phyloP scores from a whole-genome alignment of 2,797 vertebrate species.

The Craterocephalus amniculus region DNA sequence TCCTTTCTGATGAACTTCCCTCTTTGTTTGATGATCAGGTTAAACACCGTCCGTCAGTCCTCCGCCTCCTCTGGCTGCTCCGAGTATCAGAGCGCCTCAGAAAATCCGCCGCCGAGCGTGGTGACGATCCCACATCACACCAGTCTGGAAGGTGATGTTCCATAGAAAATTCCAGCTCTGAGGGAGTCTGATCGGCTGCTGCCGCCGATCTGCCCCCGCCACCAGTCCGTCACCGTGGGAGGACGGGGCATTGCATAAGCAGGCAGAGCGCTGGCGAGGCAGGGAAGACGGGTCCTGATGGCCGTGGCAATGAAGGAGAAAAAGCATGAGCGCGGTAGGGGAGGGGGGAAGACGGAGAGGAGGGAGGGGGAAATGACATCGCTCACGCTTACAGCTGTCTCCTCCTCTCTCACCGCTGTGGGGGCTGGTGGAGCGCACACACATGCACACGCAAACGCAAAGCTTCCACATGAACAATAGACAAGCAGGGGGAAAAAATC shows the following conservation, averaged over 20 bases:
- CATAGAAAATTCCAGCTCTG: conserved; percentile 27
- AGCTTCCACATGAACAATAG: conserved; percentile 31
- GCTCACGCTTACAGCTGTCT: conserved; percentile 66
- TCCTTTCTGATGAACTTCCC: conserved; percentile 29
- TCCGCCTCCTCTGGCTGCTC: conserved; percentile 17
- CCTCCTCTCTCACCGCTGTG: conserved; percentile 60
- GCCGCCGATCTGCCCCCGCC: conserved; percentile 49
- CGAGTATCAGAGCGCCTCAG: conserved; percentile 35
- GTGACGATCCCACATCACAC: background rate
- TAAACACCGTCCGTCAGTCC: background rate
- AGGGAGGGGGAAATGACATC: conserved; percentile 51
- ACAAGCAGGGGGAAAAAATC: background rate
- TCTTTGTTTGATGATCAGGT: background rate
- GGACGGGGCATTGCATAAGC: conserved; percentile 84
- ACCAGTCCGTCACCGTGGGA: conserved; percentile 65
- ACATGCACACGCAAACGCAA: conserved; percentile 25
- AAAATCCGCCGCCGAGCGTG: conserved; percentile 30
- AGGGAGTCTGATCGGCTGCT: conserved; percentile 23
- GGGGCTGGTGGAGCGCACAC: conserved; percentile 44
- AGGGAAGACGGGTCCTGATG: conserved; percentile 52
- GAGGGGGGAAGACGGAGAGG: conserved; percentile 7
- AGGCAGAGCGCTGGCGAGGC: conserved; percentile 71
- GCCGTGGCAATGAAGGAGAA: conserved; percentile 59
- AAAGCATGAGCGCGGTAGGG: conserved; percentile 42
- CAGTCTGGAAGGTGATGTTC: conserved; percentile 55